Evolutionary conservation across 2,113 vertebrate genomes (phyloP).

Genomic region (Nothoprocta perdicaria): DNA sequence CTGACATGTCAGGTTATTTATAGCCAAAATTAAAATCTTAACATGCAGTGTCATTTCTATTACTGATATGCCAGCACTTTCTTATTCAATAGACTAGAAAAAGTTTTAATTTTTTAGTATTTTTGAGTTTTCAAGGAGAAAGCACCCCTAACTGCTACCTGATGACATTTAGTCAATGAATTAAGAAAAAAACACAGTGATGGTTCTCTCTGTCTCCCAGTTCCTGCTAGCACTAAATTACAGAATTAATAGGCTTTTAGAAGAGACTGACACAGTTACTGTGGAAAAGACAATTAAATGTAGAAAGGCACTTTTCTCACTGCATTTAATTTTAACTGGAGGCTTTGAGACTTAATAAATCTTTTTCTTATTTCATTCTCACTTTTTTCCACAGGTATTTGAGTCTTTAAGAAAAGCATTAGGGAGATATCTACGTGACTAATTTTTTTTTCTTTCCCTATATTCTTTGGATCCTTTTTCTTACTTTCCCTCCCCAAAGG

Average conservation of each 20-base stretch:
- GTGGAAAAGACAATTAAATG: slow-evolving; percentile 80
- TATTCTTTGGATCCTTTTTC: not conserved
- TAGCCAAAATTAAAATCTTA: slow-evolving; percentile 59
- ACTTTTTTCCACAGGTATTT: slow-evolving; percentile 58
- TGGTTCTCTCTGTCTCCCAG: slow-evolving; percentile 52
- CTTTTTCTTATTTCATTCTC: slow-evolving; percentile 69
- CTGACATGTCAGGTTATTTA: slow-evolving; percentile 37
- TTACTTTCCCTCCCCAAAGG: not conserved
- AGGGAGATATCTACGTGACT: not conserved
- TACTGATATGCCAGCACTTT: slow-evolving; percentile 57
- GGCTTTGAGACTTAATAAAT: slow-evolving; percentile 77
- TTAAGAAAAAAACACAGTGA: slow-evolving; percentile 21
- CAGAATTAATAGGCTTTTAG: slow-evolving; percentile 83
- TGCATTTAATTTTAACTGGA: slow-evolving; percentile 77
- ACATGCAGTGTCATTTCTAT: slow-evolving; percentile 33
- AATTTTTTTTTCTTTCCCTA: not conserved
- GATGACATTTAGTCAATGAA: slow-evolving; percentile 79
- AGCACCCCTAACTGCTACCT: slow-evolving; percentile 50
- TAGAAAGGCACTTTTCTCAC: slow-evolving; percentile 77
- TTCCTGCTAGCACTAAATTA: slow-evolving; percentile 76
- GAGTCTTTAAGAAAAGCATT: slow-evolving; percentile 24
- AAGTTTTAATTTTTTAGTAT: slow-evolving; percentile 65
- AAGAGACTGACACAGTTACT: slow-evolving; percentile 76
- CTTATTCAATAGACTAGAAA: slow-evolving; percentile 65
- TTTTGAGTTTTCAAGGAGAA: slow-evolving; percentile 70